A percentile compares a stretch with the other conserved stretches of the same genome.
These are phyloP conservation scores for Drosophila guanche DNA, from an alignment of 1,140 invertebrate species.

Conservation along the genomic window DNA sequence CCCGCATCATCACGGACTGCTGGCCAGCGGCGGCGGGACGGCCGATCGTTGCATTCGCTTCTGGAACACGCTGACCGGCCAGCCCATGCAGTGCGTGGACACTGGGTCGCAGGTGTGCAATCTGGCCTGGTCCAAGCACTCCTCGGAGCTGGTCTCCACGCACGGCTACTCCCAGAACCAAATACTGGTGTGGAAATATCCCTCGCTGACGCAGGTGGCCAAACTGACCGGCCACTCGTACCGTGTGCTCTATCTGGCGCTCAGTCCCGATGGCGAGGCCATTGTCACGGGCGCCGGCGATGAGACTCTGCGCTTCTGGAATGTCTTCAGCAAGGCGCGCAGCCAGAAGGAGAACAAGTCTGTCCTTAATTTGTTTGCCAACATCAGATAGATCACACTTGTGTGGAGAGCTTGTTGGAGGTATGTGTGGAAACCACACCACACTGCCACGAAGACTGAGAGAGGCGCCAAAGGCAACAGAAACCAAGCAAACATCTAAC, in stretches of 20 bases:
- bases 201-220: slow-evolving; percentile 96
- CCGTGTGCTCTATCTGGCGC: slow-evolving; percentile 97
- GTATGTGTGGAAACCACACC: not conserved
- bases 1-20: slow-evolving; percentile 98
- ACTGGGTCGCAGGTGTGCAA: slow-evolving; percentile 99
- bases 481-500: slow-evolving; percentile 6
- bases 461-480: slow-evolving; percentile 70
- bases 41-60: slow-evolving; percentile 99
- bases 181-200: slow-evolving; percentile 99
- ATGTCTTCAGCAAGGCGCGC: slow-evolving; percentile 98
- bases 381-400: slow-evolving; percentile 74
- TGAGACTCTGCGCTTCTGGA: slow-evolving; percentile 99
- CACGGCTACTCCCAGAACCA: slow-evolving; percentile 99
- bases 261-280: slow-evolving; percentile 99
- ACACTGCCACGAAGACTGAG: slow-evolving; percentile 57
- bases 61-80: slow-evolving; percentile 99
- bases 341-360: slow-evolving; percentile 98
- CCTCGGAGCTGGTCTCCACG: slow-evolving; percentile 98
- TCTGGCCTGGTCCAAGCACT: slow-evolving; percentile 99
- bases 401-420: no score
- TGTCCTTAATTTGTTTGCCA: slow-evolving; percentile 97
- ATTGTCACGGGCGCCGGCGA: slow-evolving; percentile 99
- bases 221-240: slow-evolving; percentile 99
- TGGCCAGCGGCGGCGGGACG: slow-evolving; percentile 99
- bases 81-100: slow-evolving; percentile 99